A percentile compares a stretch with the other conserved stretches of the same genome.
phyloP scores from a whole-genome alignment of 2,888 invertebrate species.

The Maniola hyperantus region DNA sequence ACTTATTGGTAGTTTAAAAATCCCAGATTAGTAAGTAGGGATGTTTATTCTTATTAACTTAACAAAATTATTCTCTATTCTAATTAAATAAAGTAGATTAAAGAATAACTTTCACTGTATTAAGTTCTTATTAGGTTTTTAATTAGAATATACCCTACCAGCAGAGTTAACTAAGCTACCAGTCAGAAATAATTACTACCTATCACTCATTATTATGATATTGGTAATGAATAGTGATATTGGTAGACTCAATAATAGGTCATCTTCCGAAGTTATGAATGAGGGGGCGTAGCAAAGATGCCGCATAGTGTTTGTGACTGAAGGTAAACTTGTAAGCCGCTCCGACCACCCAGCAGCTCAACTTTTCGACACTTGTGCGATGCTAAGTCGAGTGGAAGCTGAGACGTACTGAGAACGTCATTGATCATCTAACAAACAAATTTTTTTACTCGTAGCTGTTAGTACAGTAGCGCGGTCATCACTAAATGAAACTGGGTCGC shows the following conservation, averaged over 20 bases:
- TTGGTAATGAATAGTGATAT: neutral
- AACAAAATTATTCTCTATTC: no score
- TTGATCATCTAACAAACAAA: conserved; percentile 57
- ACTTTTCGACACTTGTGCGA: conserved; percentile 53
- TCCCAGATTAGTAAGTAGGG: no score
- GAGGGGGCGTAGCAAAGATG: conserved; percentile 29
- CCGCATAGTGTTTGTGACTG: conserved; percentile 61
- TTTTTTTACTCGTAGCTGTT: conserved; percentile 50
- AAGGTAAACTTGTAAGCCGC: conserved; percentile 35
- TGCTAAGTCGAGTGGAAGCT: conserved; percentile 67
- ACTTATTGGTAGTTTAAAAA: no score
- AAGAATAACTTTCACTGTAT: no score
- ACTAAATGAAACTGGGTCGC: conserved; percentile 58
- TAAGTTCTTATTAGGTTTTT: no score
- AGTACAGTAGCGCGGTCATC: conserved; percentile 56
- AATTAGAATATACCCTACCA: no score
- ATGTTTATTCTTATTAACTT: no score
- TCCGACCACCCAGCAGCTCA: conserved; percentile 71
- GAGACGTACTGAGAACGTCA: conserved; percentile 61
- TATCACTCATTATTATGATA: neutral
- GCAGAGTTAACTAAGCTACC: no score
- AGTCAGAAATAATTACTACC: neutral
- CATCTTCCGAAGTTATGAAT: conserved; percentile 28
- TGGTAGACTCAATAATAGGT: neutral
- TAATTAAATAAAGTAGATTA: no score